Evolutionary conservation across 2,113 vertebrate species (phyloP).

Genomic region (Bungarus multicinctus): DNA sequence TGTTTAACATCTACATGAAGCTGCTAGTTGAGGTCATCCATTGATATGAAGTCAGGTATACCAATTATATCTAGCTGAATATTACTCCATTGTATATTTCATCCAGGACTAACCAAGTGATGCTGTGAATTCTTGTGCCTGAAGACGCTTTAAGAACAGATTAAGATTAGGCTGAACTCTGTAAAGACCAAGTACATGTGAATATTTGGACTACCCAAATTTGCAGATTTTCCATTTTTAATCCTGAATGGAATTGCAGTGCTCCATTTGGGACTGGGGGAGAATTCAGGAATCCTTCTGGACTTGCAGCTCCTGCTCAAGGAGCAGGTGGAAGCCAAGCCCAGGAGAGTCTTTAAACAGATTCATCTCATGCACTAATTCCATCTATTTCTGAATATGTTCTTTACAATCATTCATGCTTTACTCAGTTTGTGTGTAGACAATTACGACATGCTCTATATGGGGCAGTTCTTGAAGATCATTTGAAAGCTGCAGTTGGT

Average conservation of each 20-base stretch:
- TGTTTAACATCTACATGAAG: background rate
- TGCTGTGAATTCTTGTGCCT: background rate
- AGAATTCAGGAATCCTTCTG: background rate
- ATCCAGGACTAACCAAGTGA: background rate
- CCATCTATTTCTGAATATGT: background rate
- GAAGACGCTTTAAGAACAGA: background rate
- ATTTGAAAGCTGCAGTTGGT: background rate
- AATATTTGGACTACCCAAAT: background rate
- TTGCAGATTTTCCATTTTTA: background rate
- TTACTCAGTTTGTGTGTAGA: background rate
- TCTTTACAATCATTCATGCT: background rate
- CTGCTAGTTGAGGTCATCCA: background rate
- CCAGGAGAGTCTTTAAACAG: background rate
- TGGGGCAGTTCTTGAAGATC: background rate
- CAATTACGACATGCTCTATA: background rate
- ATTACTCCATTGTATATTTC: background rate
- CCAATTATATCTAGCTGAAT: background rate
- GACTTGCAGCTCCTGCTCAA: background rate
- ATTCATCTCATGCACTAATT: background rate
- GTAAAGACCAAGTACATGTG: background rate
- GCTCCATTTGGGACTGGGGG: background rate
- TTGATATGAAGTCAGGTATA: background rate
- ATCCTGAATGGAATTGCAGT: background rate
- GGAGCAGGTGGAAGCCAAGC: background rate
- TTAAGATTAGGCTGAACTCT: background rate